These are phyloP conservation scores for Beroe ovata DNA, from an alignment of 37 sponge, comb jelly and placozoan species.

Conservation along the genomic window DNA sequence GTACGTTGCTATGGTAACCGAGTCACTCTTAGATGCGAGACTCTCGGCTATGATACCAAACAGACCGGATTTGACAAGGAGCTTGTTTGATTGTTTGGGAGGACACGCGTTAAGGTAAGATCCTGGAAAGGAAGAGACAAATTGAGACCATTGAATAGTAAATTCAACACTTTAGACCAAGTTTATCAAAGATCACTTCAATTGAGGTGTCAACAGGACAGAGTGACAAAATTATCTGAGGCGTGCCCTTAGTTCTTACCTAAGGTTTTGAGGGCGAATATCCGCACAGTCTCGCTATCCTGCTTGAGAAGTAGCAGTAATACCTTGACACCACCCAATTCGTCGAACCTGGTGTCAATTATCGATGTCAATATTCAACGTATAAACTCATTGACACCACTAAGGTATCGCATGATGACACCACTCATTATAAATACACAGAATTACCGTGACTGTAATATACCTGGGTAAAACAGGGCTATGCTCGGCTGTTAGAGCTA, in stretches of 20 bases:
- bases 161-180: too few relatives aligned
- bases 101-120: conserved; percentile 25
- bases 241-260: background rate
- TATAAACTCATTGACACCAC: too few relatives aligned
- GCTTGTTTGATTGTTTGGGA: background rate
- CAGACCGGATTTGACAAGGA: conserved; percentile 6
- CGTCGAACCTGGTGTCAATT: conserved; percentile 19
- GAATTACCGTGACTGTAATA: background rate
- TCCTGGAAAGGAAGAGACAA: background rate
- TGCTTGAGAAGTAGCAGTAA: conserved; percentile 16
- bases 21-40: background rate
- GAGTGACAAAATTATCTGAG: background rate
- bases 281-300: background rate
- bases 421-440: too few relatives aligned
- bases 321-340: conserved; percentile 40
- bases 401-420: too few relatives aligned
- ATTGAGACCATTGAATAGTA: too few relatives aligned
- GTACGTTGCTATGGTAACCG: conserved; percentile 59
- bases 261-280: conserved; percentile 18
- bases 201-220: too few relatives aligned
- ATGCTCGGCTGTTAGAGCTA: conserved; percentile 33
- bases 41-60: conserved; percentile 19
- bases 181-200: too few relatives aligned
- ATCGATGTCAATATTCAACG: too few relatives aligned
- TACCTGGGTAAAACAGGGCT: conserved; percentile 4